phyloP scores from a whole-genome alignment of 2,888 invertebrate genomes.

The Gasteruption jaculator region DNA sequence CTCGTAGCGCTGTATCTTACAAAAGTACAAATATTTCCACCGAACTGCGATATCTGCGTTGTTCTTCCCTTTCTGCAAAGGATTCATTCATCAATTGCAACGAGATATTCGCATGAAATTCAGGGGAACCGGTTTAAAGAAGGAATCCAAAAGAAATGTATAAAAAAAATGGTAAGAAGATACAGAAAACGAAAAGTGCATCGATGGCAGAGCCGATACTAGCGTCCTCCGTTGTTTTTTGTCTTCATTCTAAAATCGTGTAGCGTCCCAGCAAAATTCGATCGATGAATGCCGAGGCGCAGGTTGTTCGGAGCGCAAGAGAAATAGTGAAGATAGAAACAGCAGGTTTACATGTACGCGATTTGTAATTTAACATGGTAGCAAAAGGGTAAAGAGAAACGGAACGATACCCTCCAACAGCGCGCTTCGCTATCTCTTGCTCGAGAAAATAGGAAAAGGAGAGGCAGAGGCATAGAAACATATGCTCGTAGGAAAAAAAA shows the following conservation, averaged over 20 bases:
- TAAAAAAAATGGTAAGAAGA: too few species aligned
- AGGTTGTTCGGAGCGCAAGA: constrained; percentile 22
- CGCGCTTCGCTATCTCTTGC: too few species aligned
- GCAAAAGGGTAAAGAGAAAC: constrained; percentile 24
- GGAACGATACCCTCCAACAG: constrained; percentile 14
- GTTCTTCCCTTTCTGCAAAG: too few species aligned
- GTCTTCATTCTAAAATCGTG: constrained; percentile 14
- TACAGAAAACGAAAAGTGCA: too few species aligned
- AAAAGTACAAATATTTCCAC: too few species aligned
- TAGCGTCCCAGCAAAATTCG: constrained; percentile 24
- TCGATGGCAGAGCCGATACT: too few species aligned
- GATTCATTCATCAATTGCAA: too few species aligned
- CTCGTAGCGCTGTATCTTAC: too few species aligned
- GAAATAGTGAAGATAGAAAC: constrained; percentile 21
- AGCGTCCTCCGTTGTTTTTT: constrained; percentile 4
- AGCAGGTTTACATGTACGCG: constrained; percentile 22
- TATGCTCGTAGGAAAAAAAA: constrained; percentile 20
- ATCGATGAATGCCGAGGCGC: constrained; percentile 25
- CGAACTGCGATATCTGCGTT: too few species aligned
- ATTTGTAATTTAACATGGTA: constrained; percentile 18
- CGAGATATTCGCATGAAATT: too few species aligned
- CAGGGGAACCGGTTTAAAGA: too few species aligned
- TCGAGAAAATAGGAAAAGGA: constrained; percentile 9
- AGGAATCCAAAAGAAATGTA: too few species aligned
- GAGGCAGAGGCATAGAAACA: constrained; percentile 20